Percentiles rank a stretch among this genome's conserved stretches.
phyloP scores from a whole-genome alignment of 2,113 vertebrate species.

The Corythornis cristatus region DNA sequence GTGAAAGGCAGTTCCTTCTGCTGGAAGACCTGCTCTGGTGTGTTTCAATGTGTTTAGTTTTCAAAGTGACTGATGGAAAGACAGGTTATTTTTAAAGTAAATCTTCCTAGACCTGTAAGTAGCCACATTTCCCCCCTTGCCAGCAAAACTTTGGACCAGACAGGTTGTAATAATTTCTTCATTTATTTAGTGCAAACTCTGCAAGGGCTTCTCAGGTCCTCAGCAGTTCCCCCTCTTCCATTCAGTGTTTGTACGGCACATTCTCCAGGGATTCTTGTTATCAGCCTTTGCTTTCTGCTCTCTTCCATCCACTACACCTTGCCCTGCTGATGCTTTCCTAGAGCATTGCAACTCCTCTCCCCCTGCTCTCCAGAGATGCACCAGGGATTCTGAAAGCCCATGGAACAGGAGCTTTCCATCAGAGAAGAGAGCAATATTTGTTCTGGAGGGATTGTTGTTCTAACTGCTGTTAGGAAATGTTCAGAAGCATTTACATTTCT shows the following conservation, averaged over 20 bases:
- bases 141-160: neutral
- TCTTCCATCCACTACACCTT: neutral
- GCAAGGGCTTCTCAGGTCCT: neutral
- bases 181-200: neutral
- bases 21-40: neutral
- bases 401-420: neutral
- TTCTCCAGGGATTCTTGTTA: neutral
- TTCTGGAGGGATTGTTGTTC: neutral
- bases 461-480: neutral
- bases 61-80: neutral
- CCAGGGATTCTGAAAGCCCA: neutral
- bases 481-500: neutral
- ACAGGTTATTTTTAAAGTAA: neutral
- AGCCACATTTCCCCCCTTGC: neutral
- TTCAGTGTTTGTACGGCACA: accelerated
- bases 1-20: neutral
- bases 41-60: neutral
- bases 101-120: neutral
- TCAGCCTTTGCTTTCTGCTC: neutral
- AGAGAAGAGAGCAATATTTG: neutral
- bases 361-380: neutral
- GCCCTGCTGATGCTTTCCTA: neutral
- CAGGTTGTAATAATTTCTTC: neutral
- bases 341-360: neutral
- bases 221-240: neutral